Base-by-base conservation (phyloP, 1,140 invertebrate genomes). In the Hormaphis cornu region DNA sequence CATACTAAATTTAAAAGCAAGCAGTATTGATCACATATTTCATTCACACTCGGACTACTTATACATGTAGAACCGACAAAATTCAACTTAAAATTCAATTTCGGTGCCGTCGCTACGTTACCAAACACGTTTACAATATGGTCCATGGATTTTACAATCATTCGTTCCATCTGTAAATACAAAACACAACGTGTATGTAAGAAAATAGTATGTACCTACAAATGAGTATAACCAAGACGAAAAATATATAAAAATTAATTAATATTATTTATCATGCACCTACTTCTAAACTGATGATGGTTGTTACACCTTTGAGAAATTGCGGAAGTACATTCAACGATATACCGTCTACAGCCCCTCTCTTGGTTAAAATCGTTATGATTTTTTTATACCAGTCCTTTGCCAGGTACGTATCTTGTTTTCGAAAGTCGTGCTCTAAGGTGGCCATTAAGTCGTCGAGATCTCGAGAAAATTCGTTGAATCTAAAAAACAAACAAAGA, bases 101-200 rank as follows among this genome's bases (percentile, higher is more conserved):
- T 77, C 4, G 84, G 84, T 22, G 83, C 78, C 2, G 73, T 74
- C 1, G 75, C 70, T 4, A 73, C 72, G 46, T 80, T 74, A 1
- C 72, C 72, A 33, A 83, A 80, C 3, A 82, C 72, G 3, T 77
- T 73, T 9, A 83, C 74, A 24, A 85, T 73, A 70, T 84, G 76
- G 18, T 81, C 75, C 7, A 85, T 80, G 1, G 81, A 84, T 3
- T 79, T 75, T 40, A 80, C 79, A 46, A 84, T 79, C 42, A 66
- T 33, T 16, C 18, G 30, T 48, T 66, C 61, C 26, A 66, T 48
- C 61, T 66, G 10, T 53, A 53, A 53, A 10, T n/a, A n/a, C n/a
- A n/a, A n/a, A n/a, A n/a, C n/a, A n/a, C n/a, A n/a, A n/a, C n/a
- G n/a, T n/a, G n/a, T n/a, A n/a, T n/a, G n/a, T n/a, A n/a, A n/a